phyloP scores from a whole-genome alignment of 2,113 vertebrate genomes.

The Saimiri boliviensis region DNA sequence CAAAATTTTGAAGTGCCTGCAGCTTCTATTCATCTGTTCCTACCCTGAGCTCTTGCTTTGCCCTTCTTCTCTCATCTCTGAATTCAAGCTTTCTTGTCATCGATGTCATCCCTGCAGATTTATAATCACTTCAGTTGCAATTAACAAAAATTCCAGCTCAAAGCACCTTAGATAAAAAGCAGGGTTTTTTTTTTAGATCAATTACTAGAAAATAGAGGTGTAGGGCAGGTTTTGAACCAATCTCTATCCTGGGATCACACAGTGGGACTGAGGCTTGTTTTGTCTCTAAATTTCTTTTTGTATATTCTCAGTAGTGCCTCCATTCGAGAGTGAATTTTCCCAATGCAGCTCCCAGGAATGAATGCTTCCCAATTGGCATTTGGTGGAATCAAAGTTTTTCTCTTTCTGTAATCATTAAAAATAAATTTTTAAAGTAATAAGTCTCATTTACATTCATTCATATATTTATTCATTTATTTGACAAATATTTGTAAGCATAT shows the following conservation, averaged over 20 bases:
- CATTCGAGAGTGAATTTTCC: not conserved
- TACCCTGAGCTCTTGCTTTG: not conserved
- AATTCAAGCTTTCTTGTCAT: not conserved
- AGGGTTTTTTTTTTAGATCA: not conserved
- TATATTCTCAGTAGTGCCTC: not conserved
- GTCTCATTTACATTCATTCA: not conserved
- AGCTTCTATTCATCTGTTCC: not conserved
- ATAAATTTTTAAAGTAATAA: not conserved
- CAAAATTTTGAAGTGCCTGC: not conserved
- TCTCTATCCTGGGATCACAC: not conserved
- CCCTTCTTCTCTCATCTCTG: not conserved
- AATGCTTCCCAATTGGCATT: not conserved
- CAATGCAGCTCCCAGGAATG: not conserved
- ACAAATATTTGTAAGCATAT: not conserved
- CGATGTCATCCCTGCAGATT: not conserved
- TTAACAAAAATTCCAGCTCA: not conserved
- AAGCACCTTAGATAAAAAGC: not conserved
- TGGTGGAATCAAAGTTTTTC: not conserved
- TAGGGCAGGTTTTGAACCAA: not conserved
- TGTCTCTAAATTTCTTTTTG: not conserved
- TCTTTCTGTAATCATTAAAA: not conserved
- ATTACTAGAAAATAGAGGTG: slow-evolving; percentile 7
- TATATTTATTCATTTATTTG: not conserved
- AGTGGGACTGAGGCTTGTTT: not conserved
- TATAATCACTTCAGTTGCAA: not conserved